Percentiles rank a stretch among this genome's conserved stretches.
Evolutionary conservation across 2,888 invertebrate species (phyloP).

Genomic region (Trissoscelio sp.): DNA sequence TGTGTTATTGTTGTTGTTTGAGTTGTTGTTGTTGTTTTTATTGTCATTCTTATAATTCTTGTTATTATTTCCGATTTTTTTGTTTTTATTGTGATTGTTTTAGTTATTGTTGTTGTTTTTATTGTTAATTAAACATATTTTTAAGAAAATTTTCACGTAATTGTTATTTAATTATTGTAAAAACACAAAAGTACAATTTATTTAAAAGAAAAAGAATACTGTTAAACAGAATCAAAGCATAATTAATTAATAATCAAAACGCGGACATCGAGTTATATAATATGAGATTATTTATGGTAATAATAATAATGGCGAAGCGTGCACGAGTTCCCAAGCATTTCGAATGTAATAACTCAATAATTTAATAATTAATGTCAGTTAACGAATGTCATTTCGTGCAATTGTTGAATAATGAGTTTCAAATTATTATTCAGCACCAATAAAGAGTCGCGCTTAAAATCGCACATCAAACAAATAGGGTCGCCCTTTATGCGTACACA

Average conservation of each 20-base stretch:
- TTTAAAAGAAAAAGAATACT: too few relatives aligned
- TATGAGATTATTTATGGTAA: constrained; percentile 28
- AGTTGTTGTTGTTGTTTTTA: too few relatives aligned
- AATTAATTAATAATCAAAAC: constrained; percentile 26
- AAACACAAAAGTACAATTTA: too few relatives aligned
- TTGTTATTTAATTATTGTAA: too few relatives aligned
- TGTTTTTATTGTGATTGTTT: too few relatives aligned
- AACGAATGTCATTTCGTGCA: constrained; percentile 39
- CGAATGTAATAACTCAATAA: constrained; percentile 45
- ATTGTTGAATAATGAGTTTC: constrained; percentile 38
- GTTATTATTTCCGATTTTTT: too few relatives aligned
- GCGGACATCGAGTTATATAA: constrained; percentile 3
- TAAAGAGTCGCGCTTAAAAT: constrained; percentile 28
- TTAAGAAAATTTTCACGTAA: too few relatives aligned
- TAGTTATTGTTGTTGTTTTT: too few relatives aligned
- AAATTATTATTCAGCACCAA: constrained; percentile 28
- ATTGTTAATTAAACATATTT: too few relatives aligned
- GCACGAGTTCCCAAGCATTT: constrained; percentile 23
- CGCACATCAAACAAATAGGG: constrained; percentile 21
- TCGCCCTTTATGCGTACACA: neutral
- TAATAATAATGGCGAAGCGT: constrained; percentile 23
- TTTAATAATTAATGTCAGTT: constrained; percentile 41
- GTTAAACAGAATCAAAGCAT: neutral
- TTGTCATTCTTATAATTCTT: too few relatives aligned
- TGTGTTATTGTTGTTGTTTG: too few relatives aligned